Evolutionary conservation across 2,113 vertebrate species (phyloP).

Genomic region (Varanus komodoensis): DNA sequence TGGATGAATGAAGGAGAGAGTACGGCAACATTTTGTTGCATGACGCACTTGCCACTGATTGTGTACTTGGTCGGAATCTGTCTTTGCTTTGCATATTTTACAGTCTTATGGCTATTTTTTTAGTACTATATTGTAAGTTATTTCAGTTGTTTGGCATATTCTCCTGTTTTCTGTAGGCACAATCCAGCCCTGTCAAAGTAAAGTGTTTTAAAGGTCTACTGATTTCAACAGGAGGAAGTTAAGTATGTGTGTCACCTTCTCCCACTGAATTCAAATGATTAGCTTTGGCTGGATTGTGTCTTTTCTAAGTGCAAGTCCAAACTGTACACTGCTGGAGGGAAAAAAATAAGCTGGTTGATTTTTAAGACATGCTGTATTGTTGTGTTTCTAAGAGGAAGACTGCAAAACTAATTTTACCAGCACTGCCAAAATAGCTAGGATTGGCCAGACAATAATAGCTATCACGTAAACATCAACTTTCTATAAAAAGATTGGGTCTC

Average conservation of each 20-base stretch:
- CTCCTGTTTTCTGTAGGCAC: not conserved
- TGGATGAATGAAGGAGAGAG: not conserved
- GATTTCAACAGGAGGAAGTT: not conserved
- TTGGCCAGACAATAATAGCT: conserved; percentile 35
- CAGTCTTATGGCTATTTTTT: not conserved
- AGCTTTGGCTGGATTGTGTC: not conserved
- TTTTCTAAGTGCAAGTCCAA: not conserved
- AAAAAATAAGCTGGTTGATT: not conserved
- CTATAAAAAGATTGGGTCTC: conserved; percentile 25
- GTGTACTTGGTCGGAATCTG: not conserved
- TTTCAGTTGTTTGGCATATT: not conserved
- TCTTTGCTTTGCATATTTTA: not conserved
- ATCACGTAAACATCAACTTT: conserved; percentile 2
- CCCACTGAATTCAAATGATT: not conserved
- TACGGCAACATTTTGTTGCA: not conserved
- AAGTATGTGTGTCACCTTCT: not conserved
- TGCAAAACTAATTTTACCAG: conserved; percentile 38
- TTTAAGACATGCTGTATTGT: conserved; percentile 9
- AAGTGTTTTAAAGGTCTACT: not conserved
- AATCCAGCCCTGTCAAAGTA: not conserved
- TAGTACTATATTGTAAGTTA: not conserved
- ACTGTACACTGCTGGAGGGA: not conserved
- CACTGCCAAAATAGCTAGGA: conserved; percentile 34
- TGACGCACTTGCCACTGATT: not conserved
- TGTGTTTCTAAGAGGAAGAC: conserved; percentile 6